Percentiles rank a stretch among this genome's conserved stretches.
Evolutionary conservation across 2,888 invertebrate species (phyloP).

Genomic region (Hydrotaea diabolus): DNA sequence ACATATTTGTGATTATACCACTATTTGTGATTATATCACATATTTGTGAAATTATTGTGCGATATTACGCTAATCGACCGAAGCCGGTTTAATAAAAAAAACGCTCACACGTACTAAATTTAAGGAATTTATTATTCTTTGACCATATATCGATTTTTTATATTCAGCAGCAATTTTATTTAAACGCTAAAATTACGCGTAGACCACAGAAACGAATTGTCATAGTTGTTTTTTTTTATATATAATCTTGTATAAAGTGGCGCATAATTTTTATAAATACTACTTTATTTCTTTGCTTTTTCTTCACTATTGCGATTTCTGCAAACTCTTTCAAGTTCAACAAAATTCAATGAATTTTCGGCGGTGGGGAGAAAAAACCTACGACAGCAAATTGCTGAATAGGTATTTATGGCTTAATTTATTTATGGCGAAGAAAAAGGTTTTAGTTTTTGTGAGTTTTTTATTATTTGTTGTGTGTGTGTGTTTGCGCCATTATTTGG

Average conservation of each 20-base stretch:
- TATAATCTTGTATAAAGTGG: slow-evolving; percentile 29
- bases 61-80: too few relatives aligned
- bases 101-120: too few relatives aligned
- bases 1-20: too few relatives aligned
- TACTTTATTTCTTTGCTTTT: slow-evolving; percentile 3
- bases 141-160: background rate
- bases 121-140: background rate
- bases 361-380: background rate
- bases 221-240: background rate
- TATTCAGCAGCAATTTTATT: background rate
- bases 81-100: background rate
- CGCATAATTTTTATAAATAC: slow-evolving; percentile 28
- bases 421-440: slow-evolving; percentile 19
- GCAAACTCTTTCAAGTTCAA: slow-evolving; percentile 30
- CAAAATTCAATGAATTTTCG: background rate
- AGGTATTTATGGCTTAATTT: slow-evolving; percentile 50
- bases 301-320: background rate
- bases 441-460: background rate
- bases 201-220: background rate
- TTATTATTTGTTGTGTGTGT: slow-evolving; percentile 1
- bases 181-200: background rate
- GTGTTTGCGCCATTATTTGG: slow-evolving; percentile 21
- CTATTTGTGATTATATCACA: too few relatives aligned
- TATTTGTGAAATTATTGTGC: too few relatives aligned
- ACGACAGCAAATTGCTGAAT: slow-evolving; percentile 36